A percentile compares a stretch with the other conserved stretches of the same genome.
phyloP scores from a whole-genome alignment of 2,113 vertebrate genomes.

The Menura novaehollandiae region DNA sequence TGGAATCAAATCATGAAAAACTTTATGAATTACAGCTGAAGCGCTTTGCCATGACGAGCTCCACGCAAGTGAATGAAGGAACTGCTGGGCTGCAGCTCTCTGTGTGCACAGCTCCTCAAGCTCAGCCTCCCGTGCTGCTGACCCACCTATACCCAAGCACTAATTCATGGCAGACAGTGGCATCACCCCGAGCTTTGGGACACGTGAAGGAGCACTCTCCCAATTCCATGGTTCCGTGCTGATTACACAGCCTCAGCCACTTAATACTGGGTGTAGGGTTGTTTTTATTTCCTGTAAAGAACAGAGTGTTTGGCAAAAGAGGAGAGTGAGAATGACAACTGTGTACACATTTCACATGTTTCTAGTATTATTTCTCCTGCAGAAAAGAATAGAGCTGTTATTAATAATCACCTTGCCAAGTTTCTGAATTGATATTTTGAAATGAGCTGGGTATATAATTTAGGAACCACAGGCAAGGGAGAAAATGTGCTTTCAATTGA shows the following conservation, averaged over 20 bases:
- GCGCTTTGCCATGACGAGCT: neutral
- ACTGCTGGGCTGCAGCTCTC: neutral
- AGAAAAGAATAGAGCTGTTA: constrained; percentile 30
- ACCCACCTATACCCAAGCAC: neutral
- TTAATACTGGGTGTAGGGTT: neutral
- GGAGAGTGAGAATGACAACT: constrained; percentile 34
- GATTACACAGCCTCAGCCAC: neutral
- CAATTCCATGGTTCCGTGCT: neutral
- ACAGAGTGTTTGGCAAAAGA: constrained; percentile 10
- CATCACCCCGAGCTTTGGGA: neutral
- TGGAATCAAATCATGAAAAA: neutral
- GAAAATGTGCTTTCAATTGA: constrained; percentile 41
- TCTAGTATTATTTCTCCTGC: constrained; percentile 19
- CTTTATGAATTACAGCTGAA: neutral
- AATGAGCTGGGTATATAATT: constrained; percentile 27
- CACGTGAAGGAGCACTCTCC: neutral
- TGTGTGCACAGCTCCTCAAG: neutral
- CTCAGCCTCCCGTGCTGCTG: neutral
- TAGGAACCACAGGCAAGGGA: constrained; percentile 5
- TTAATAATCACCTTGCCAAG: constrained; percentile 56
- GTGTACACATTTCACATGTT: constrained; percentile 52
- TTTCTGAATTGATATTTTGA: constrained; percentile 44
- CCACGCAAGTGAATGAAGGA: neutral
- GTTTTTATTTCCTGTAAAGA: constrained; percentile 23
- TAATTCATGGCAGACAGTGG: neutral